A percentile compares a stretch with the other conserved stretches of the same genome.
phyloP scores from a whole-genome alignment of 2,113 vertebrate genomes.

The Oreocharis arfaki region DNA sequence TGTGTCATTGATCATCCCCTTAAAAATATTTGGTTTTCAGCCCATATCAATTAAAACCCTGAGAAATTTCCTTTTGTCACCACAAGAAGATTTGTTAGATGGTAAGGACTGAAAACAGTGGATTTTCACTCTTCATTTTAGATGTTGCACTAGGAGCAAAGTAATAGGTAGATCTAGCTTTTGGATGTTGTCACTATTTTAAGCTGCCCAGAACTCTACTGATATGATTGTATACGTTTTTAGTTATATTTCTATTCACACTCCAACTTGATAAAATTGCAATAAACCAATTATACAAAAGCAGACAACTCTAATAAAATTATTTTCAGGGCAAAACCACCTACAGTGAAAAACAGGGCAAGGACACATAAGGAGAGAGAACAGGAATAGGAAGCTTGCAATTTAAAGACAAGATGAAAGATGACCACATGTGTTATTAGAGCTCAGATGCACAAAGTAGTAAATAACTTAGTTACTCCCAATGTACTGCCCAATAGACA shows the following conservation, averaged over 20 bases:
- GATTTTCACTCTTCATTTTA: neutral
- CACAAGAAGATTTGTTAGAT: neutral
- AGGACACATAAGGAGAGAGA: neutral
- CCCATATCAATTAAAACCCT: rapidly evolving
- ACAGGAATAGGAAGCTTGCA: neutral
- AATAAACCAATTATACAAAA: neutral
- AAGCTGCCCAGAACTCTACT: neutral
- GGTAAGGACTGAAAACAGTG: neutral
- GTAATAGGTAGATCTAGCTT: neutral
- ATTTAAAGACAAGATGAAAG: neutral
- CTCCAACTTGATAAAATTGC: neutral
- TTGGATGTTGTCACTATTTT: neutral
- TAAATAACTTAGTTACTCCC: neutral
- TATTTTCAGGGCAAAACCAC: neutral
- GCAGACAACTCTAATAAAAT: neutral
- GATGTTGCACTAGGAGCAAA: neutral
- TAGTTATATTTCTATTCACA: neutral
- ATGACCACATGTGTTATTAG: neutral
- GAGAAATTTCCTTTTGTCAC: neutral
- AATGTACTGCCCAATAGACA: neutral
- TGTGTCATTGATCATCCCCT: neutral
- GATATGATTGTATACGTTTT: neutral
- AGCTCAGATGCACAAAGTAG: neutral
- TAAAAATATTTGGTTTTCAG: neutral
- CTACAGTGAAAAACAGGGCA: neutral